A percentile compares a stretch with the other conserved stretches of the same genome.
phyloP scores from a whole-genome alignment of 2,113 vertebrate genomes.

The Riparia riparia region DNA sequence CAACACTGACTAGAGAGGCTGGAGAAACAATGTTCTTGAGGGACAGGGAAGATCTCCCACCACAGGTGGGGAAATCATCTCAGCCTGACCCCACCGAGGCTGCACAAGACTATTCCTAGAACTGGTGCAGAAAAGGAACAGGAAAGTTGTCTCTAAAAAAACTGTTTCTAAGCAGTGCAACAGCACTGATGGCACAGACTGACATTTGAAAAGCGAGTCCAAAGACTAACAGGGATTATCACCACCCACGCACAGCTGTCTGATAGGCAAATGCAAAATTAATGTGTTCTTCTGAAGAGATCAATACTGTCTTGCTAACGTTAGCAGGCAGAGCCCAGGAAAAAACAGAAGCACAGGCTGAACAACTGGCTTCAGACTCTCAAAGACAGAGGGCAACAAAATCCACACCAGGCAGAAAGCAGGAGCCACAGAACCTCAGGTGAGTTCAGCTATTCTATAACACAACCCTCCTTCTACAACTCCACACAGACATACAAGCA shows the following conservation, averaged over 20 bases:
- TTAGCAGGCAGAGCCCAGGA: neutral
- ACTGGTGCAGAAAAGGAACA: neutral
- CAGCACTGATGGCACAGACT: neutral
- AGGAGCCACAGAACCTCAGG: neutral
- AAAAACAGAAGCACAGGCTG: neutral
- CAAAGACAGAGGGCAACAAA: neutral
- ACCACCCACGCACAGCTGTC: neutral
- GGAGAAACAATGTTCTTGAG: neutral
- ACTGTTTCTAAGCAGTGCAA: neutral
- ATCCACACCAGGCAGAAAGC: neutral
- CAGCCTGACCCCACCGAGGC: neutral
- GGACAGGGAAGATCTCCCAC: neutral
- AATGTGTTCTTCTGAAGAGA: neutral
- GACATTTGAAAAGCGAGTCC: conserved; percentile 14
- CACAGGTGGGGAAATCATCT: neutral
- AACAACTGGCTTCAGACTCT: neutral
- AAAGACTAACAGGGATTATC: conserved; percentile 6
- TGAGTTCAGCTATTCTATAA: neutral
- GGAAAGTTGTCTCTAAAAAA: neutral
- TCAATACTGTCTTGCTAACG: neutral
- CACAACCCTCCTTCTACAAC: neutral
- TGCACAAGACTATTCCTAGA: neutral
- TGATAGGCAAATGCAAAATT: conserved; percentile 30
- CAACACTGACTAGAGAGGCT: neutral
- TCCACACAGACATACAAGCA: neutral